Evolutionary conservation across 64 coral and sea anemone species (phyloP).

Genomic region (Platygyra sinensis): DNA sequence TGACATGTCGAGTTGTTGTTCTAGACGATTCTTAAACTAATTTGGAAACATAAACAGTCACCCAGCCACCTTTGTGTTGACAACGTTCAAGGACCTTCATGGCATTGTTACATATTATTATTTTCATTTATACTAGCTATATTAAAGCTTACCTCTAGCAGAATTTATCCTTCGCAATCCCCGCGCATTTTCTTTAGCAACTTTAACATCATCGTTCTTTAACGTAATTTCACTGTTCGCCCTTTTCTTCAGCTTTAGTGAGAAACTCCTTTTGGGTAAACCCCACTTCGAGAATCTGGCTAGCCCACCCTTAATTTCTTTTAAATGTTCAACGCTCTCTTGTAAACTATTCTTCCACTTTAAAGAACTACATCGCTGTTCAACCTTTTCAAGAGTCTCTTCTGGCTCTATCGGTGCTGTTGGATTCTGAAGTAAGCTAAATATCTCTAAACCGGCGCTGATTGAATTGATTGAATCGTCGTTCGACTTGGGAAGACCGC

Average conservation of each 20-base stretch:
- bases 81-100: no score
- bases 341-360: conserved; percentile 26
- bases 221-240: conserved; percentile 25
- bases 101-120: no score
- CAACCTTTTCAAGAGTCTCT: not conserved
- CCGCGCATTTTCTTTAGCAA: not conserved
- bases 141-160: conserved; percentile 24
- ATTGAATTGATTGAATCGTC: not conserved
- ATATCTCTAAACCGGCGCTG: conserved; percentile 12
- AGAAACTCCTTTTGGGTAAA: conserved; percentile 23
- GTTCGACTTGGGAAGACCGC: conserved; percentile 62
- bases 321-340: conserved; percentile 16
- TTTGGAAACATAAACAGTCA: not conserved
- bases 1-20: not conserved
- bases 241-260: not conserved
- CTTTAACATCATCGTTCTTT: not conserved
- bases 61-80: not conserved
- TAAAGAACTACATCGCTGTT: conserved; percentile 13
- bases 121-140: no score
- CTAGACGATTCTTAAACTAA: no score
- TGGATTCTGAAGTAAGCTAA: conserved; percentile 12
- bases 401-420: not conserved
- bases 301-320: conserved; percentile 48
- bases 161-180: conserved; percentile 39
- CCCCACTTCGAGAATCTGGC: not conserved